A percentile compares a stretch with the other conserved stretches of the same genome.
Evolutionary conservation across 2,888 invertebrate genomes (phyloP).

Genomic region (Antheraea yamamai): DNA sequence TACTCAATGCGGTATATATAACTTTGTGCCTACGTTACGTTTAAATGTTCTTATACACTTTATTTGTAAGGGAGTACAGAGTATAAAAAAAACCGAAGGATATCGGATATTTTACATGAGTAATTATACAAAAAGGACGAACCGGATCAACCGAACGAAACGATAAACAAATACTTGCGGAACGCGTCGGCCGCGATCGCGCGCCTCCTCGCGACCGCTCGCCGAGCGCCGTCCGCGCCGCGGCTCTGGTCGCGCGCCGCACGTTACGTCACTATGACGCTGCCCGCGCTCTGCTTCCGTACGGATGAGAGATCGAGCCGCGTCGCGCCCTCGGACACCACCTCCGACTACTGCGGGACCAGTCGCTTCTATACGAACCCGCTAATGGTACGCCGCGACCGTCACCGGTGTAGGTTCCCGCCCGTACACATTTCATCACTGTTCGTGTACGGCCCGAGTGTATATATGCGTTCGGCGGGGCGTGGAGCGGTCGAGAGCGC

Average conservation of each 20-base stretch:
- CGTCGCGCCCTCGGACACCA: conserved; percentile 62
- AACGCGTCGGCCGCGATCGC: conserved; percentile 54
- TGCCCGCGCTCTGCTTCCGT: conserved; percentile 61
- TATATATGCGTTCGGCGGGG: too few species aligned
- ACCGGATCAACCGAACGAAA: conserved; percentile 58
- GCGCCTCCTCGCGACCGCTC: conserved; percentile 47
- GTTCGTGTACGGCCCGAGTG: not conserved
- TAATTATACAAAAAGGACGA: conserved; percentile 17
- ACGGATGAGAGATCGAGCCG: conserved; percentile 50
- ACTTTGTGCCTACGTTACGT: not conserved
- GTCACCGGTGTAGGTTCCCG: conserved; percentile 36
- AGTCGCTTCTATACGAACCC: conserved; percentile 70
- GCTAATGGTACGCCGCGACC: conserved; percentile 59
- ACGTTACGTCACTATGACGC: conserved; percentile 49
- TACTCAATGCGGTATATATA: not conserved
- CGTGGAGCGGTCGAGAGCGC: too few species aligned
- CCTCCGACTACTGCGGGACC: conserved; percentile 59
- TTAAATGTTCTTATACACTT: not conserved
- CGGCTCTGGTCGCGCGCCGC: conserved; percentile 45
- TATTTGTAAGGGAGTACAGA: not conserved
- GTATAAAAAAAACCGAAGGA: too few species aligned
- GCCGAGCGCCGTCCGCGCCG: conserved; percentile 41
- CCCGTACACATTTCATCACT: conserved; percentile 5
- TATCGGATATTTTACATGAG: not conserved
- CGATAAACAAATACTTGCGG: conserved; percentile 49